Base-by-base conservation (phyloP, 2,113 vertebrate species). In the Coreoperca whiteheadi region DNA sequence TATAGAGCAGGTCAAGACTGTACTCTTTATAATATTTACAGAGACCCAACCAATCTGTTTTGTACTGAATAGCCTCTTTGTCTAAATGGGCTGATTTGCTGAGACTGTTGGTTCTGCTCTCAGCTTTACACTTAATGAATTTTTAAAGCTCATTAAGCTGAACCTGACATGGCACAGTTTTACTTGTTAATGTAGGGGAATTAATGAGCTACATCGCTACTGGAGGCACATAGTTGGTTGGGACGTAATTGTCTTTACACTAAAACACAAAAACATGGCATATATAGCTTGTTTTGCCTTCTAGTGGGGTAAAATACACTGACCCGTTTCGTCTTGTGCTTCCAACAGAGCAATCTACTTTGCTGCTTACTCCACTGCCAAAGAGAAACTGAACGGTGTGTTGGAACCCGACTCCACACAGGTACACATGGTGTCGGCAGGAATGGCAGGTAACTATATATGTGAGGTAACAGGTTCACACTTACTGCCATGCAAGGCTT, bases 381-480 rank as follows among this genome's bases (percentile, higher is more conserved):
- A 99, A 94, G 98, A 99, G 93, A 96, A 94, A 84, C 90, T 99
- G 94, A 99, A 98, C 84, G 91, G 39, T 76, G 83, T 99, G 82
- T 95, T 99, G 90, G 96, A 96, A 90, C 96, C 97, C 14, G 98
- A 99, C 93, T 98, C 98, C 88, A 98, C 95, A 66, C 97, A 96
- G 92, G 97, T 99, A 86, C 97, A 99, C 94, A 97, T 99, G 97
- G 93, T 97, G 84, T 99, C 98, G 72, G 98, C 98, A 79, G 98
- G 96, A 89, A 94, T 96, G 93, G 98, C 98, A 97, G 98, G 98
- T 98, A 97, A 97, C 32, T 50, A 71, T 3, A 70, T 21, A 43
- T 56, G n/a, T 3, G 6, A 65, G 34, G 28, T 21, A 8, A 16
- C 67, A 30, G 8, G 11, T 9, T 54, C 16, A 37, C 53, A 6